Percentiles rank a stretch among this genome's conserved stretches.
phyloP scores from a whole-genome alignment of 1,140 invertebrate genomes.

The Leptopilina boulardi region DNA sequence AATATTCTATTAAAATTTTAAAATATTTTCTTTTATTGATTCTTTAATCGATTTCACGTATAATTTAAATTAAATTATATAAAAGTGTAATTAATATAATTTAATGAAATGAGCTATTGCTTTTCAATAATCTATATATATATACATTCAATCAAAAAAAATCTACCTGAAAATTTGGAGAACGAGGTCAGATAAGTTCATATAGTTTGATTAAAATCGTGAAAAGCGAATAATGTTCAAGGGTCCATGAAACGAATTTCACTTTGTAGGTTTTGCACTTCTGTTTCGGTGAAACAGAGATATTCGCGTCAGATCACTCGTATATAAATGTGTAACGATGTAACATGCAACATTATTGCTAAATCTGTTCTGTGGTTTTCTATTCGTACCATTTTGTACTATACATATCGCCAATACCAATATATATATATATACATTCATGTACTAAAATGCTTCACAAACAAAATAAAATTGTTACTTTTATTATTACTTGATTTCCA shows the following conservation, averaged over 20 bases:
- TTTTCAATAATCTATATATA: background rate
- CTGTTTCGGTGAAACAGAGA: constrained; percentile 11
- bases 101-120: no score
- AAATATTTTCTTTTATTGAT: no score
- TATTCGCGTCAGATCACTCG: constrained; percentile 7
- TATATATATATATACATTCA: background rate
- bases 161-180: background rate
- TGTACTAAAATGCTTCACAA: background rate
- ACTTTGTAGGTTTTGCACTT: constrained; percentile 17
- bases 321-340: constrained; percentile 17
- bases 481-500: background rate
- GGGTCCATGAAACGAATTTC: background rate
- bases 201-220: constrained; percentile 21
- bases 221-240: constrained; percentile 20
- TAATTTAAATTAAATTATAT: no score
- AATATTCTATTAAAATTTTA: no score
- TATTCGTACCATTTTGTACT: background rate
- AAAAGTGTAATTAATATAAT: no score
- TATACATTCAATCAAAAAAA: background rate
- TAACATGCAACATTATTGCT: background rate
- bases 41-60: no score
- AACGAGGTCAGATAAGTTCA: background rate
- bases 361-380: constrained; percentile 24
- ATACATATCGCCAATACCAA: background rate
- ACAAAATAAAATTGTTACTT: background rate